Percentiles rank a stretch among this genome's conserved stretches.
phyloP scores from a whole-genome alignment of 2,113 vertebrate genomes.

The Anthoscopus minutus region DNA sequence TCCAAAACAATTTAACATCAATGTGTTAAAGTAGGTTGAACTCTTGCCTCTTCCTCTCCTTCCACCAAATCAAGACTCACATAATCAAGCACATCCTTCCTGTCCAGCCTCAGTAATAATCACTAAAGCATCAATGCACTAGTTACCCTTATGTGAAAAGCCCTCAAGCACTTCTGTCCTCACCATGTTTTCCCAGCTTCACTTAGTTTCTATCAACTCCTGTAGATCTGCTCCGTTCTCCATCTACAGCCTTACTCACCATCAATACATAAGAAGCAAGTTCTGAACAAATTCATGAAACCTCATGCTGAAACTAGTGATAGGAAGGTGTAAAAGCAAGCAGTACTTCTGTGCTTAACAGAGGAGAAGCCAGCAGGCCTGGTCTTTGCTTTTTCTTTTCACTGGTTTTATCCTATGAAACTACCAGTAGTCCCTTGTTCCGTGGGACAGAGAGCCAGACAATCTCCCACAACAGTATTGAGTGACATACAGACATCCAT shows the following conservation, averaged over 20 bases:
- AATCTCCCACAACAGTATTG: not conserved
- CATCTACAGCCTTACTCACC: not conserved
- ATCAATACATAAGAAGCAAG: not conserved
- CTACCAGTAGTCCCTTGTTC: not conserved
- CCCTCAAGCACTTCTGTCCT: not conserved
- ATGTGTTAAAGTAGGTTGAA: not conserved
- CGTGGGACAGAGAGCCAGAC: not conserved
- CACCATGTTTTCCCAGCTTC: not conserved
- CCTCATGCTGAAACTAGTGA: not conserved
- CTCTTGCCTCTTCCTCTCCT: not conserved
- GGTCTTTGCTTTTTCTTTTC: not conserved
- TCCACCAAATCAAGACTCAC: not conserved
- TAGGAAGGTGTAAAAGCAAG: not conserved
- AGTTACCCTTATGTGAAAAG: not conserved
- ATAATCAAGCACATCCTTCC: not conserved
- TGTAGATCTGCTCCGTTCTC: not conserved
- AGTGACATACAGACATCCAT: not conserved
- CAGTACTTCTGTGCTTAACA: not conserved
- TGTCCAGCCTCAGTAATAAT: not conserved
- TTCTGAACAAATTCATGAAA: no score
- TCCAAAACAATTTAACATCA: conserved; percentile 16
- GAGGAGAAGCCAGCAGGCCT: not conserved
- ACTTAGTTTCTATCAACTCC: not conserved
- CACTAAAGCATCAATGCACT: not conserved
- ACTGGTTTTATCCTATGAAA: not conserved